A percentile compares a stretch with the other conserved stretches of the same genome.
Conservation (phyloP, 2,888 invertebrate genomes). For the Cyrtodaria siliqua region DNA sequence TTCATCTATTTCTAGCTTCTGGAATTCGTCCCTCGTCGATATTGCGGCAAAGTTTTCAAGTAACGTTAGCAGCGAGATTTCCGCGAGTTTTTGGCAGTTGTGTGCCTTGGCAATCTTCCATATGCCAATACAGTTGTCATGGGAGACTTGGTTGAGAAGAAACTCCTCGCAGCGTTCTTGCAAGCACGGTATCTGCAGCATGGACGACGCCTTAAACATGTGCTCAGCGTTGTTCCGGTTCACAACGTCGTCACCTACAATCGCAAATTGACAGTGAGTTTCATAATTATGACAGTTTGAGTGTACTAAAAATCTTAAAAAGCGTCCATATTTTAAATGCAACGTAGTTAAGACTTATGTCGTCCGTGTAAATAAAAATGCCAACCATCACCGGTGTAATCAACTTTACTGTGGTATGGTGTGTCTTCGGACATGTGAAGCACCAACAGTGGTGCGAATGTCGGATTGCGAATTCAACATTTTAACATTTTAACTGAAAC, state of each 20-base stretch:
- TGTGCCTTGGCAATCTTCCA: slow-evolving; percentile 93
- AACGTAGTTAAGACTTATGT: too few relatives aligned
- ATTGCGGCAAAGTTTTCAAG: slow-evolving; percentile 86
- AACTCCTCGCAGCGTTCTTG: slow-evolving; percentile 93
- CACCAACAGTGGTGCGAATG: too few relatives aligned
- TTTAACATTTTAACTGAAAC: too few relatives aligned
- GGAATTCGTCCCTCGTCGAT: slow-evolving; percentile 73
- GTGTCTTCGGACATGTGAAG: too few relatives aligned
- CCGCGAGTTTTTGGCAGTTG: slow-evolving; percentile 90
- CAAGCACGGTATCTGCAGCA: slow-evolving; percentile 93
- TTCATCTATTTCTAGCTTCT: slow-evolving; percentile 90
- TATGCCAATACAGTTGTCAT: slow-evolving; percentile 94
- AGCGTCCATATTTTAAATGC: too few relatives aligned
- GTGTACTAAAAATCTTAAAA: too few relatives aligned
- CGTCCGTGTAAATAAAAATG: too few relatives aligned
- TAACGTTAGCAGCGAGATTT: slow-evolving; percentile 90
- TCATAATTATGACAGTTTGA: too few relatives aligned
- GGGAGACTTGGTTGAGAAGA: slow-evolving; percentile 90
- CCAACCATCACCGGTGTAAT: too few relatives aligned
- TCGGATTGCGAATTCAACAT: too few relatives aligned
- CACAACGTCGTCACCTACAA: slow-evolving; percentile 91
- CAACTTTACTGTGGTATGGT: too few relatives aligned
- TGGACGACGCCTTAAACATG: slow-evolving; percentile 92
- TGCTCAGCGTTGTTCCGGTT: slow-evolving; percentile 91
- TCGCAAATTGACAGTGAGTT: neutral